These are phyloP conservation scores for Drosophila sulfurigaster DNA, from an alignment of 1,140 invertebrate genomes.

Conservation along the genomic window DNA sequence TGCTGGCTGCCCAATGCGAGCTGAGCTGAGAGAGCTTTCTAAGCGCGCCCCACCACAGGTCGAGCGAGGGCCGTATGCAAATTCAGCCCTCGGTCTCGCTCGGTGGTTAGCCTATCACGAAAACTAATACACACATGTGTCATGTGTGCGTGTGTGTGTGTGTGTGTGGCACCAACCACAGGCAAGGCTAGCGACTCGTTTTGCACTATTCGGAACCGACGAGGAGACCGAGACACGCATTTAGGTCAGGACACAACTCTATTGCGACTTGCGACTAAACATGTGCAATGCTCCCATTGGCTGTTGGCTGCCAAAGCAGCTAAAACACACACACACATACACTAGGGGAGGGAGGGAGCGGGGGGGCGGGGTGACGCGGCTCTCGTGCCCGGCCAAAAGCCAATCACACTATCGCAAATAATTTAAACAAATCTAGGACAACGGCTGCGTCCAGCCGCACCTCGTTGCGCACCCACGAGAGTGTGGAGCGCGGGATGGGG, in stretches of 20 bases:
- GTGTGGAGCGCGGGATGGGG: neutral
- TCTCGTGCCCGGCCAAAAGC: constrained; percentile 65
- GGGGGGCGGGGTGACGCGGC: constrained; percentile 16
- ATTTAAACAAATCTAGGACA: constrained; percentile 85
- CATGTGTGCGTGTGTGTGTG: constrained; percentile 13
- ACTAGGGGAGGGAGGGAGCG: neutral
- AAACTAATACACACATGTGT: constrained; percentile 62
- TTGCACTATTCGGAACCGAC: constrained; percentile 74
- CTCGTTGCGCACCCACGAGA: constrained; percentile 39
- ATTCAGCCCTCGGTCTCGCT: constrained; percentile 54
- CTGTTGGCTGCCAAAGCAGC: constrained; percentile 57
- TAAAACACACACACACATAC: constrained; percentile 50
- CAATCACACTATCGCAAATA: constrained; percentile 85
- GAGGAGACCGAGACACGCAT: constrained; percentile 64
- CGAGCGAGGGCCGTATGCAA: constrained; percentile 54
- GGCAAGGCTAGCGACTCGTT: constrained; percentile 36
- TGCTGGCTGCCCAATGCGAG: constrained; percentile 34
- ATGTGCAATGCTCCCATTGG: constrained; percentile 81
- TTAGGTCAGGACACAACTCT: constrained; percentile 66
- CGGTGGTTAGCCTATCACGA: constrained; percentile 60
- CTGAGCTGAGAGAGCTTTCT: constrained; percentile 36
- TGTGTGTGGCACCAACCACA: constrained; percentile 39
- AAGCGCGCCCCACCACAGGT: constrained; percentile 46
- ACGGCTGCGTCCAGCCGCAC: constrained; percentile 17
- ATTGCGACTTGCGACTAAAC: constrained; percentile 66